phyloP scores from a whole-genome alignment of 2,113 vertebrate species.

The Plectropomus leopardus region DNA sequence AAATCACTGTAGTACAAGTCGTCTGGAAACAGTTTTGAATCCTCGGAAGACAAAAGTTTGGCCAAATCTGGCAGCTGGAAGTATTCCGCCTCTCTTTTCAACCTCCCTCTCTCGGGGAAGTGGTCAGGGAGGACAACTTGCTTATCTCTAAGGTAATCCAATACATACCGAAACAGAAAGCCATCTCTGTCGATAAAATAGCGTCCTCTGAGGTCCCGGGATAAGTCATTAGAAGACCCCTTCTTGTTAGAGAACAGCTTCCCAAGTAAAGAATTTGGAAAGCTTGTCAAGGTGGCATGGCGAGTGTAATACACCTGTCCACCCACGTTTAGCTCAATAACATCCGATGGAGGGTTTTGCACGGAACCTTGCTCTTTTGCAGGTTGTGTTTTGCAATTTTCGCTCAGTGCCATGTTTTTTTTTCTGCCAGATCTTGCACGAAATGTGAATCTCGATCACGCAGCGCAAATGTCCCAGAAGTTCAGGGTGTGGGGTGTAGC shows the following conservation, averaged over 20 bases:
- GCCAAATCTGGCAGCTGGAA: constrained; percentile 95
- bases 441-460: constrained; percentile 39
- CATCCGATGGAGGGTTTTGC: constrained; percentile 91
- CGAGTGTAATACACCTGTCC: constrained; percentile 99
- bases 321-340: constrained; percentile 97
- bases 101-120: constrained; percentile 95
- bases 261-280: constrained; percentile 95
- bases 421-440: constrained; percentile 24
- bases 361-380: constrained; percentile 89
- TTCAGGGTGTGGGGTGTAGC: constrained; percentile 64
- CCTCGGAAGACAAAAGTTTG: constrained; percentile 91
- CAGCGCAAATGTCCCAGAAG: constrained; percentile 66
- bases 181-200: constrained; percentile 98
- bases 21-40: constrained; percentile 89
- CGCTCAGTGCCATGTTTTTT: constrained; percentile 92
- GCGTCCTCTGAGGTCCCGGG: constrained; percentile 95
- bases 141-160: constrained; percentile 99
- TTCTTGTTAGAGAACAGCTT: constrained; percentile 96
- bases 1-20: constrained; percentile 93
- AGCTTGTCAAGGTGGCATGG: constrained; percentile 91
- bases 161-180: constrained; percentile 96
- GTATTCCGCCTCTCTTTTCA: constrained; percentile 97
- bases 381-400: constrained; percentile 93
- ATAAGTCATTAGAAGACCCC: constrained; percentile 90
- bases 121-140: constrained; percentile 98